These are phyloP conservation scores for Oryzias woworae DNA, from an alignment of 2,113 vertebrate species.

Conservation along the genomic window DNA sequence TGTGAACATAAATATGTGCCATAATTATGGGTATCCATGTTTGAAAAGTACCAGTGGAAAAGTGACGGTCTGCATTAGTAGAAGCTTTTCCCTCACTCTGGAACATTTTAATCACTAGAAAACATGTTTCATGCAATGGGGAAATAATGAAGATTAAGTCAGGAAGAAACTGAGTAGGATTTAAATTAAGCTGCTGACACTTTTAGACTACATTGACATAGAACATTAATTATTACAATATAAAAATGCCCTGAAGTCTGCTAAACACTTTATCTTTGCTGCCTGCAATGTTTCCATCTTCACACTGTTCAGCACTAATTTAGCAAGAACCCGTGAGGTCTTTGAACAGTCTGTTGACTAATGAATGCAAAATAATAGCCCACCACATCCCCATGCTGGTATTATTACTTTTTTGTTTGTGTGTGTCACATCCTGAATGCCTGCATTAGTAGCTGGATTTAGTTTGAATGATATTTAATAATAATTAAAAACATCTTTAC, in stretches of 20 bases:
- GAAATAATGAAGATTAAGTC: constrained; percentile 77
- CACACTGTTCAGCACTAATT: constrained; percentile 47
- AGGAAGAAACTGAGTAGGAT: constrained; percentile 66
- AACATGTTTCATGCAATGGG: constrained; percentile 66
- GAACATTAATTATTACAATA: constrained; percentile 72
- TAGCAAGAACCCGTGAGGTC: constrained; percentile 41
- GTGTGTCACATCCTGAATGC: constrained; percentile 5
- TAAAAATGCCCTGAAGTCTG: constrained; percentile 66
- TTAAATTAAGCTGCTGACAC: constrained; percentile 71
- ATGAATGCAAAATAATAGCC: constrained; percentile 50
- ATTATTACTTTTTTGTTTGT: constrained; percentile 10
- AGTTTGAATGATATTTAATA: constrained; percentile 32
- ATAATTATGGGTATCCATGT: constrained; percentile 47
- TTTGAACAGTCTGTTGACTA: constrained; percentile 32
- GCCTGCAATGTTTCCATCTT: constrained; percentile 53
- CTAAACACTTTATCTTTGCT: constrained; percentile 68
- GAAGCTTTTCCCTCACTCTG: constrained; percentile 13
- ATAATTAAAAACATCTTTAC: constrained; percentile 8
- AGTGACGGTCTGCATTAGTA: constrained; percentile 22
- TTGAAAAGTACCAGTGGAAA: constrained; percentile 31
- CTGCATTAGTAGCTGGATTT: constrained; percentile 7
- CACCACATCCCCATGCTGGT: constrained; percentile 19
- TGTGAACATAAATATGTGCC: constrained; percentile 30
- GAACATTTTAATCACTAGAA: constrained; percentile 74
- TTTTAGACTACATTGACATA: constrained; percentile 60